Percentiles rank a stretch among this genome's conserved stretches.
Evolutionary conservation across 2,888 invertebrate genomes (phyloP).

Genomic region (Protophormia terraenovae): DNA sequence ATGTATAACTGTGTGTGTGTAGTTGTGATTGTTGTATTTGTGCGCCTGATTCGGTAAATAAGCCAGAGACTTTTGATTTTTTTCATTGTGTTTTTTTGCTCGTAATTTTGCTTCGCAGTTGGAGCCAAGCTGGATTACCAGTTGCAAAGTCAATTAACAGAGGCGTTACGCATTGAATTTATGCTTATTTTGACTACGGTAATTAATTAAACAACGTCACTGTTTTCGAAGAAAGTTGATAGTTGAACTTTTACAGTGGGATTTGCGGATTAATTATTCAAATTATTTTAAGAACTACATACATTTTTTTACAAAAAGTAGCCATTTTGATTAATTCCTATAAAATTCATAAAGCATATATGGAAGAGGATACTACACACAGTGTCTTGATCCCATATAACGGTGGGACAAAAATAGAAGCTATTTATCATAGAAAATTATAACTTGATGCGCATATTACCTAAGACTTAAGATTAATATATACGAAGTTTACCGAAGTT

Average conservation of each 20-base stretch:
- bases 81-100: slow-evolving; percentile 14
- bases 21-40: slow-evolving; percentile 48
- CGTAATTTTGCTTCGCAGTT: slow-evolving; percentile 57
- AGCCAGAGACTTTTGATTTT: slow-evolving; percentile 57
- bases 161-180: slow-evolving; percentile 41
- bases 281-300: background rate
- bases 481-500: no score
- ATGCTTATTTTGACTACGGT: background rate
- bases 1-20: slow-evolving; percentile 34
- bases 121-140: slow-evolving; percentile 67
- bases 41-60: slow-evolving; percentile 63
- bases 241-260: slow-evolving; percentile 7
- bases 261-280: background rate
- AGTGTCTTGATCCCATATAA: no score
- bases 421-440: no score
- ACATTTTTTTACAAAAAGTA: no score
- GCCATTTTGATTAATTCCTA: no score
- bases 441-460: no score
- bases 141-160: slow-evolving; percentile 68
- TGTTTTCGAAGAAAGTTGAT: background rate
- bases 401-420: no score
- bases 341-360: no score
- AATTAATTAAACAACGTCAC: slow-evolving; percentile 52
- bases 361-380: no score
- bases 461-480: no score